A percentile compares a stretch with the other conserved stretches of the same genome.
Conservation (phyloP, 1,140 invertebrate genomes). For the Heterodera schachtii region DNA sequence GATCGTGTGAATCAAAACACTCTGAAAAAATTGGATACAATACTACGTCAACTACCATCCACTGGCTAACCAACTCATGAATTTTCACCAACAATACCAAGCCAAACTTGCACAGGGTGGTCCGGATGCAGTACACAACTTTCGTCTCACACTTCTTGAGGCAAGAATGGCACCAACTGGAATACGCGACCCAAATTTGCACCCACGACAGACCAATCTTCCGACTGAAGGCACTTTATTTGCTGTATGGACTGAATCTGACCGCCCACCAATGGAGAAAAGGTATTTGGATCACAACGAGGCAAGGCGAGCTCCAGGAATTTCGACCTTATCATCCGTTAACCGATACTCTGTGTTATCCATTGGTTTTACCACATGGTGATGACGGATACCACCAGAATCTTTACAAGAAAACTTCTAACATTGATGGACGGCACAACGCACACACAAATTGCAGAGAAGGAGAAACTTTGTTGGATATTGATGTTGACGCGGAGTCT, state of each 20-base stretch:
- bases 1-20: not conserved
- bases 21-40: not conserved
- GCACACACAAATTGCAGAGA: too few relatives aligned
- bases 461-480: not conserved
- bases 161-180: too few relatives aligned
- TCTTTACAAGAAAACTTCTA: too few relatives aligned
- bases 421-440: too few relatives aligned
- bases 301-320: not conserved
- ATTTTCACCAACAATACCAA: not conserved
- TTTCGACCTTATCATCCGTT: not conserved
- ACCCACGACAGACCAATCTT: not conserved
- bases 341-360: not conserved
- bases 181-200: not conserved
- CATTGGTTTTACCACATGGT: not conserved
- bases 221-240: not conserved
- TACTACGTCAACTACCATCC: not conserved
- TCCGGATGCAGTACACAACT: too few relatives aligned
- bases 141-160: too few relatives aligned
- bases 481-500: not conserved
- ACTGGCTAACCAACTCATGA: not conserved
- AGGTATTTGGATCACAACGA: not conserved
- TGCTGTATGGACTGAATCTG: not conserved
- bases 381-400: not conserved
- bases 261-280: not conserved
- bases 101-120: not conserved